Conservation (phyloP, 2,888 invertebrate species). For the Stenichneumon culpator region DNA sequence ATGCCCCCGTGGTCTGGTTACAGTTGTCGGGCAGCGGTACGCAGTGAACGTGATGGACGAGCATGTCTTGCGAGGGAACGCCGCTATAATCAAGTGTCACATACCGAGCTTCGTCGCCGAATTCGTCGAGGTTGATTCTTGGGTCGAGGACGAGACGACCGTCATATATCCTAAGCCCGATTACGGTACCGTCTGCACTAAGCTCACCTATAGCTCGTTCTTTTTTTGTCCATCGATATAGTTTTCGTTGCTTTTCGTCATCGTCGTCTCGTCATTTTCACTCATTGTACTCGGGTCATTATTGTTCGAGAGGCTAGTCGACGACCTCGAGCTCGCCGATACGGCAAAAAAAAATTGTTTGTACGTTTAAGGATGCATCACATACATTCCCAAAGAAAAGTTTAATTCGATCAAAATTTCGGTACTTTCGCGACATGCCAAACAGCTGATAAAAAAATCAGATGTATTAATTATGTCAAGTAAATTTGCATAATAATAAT, state of each 20-base stretch:
- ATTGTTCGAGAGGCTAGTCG: background rate
- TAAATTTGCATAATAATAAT: too few species aligned
- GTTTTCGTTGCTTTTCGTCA: slow-evolving; percentile 34
- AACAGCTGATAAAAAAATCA: too few species aligned
- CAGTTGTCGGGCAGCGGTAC: slow-evolving; percentile 96
- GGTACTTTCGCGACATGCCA: too few species aligned
- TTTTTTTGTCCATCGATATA: background rate
- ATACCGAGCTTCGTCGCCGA: slow-evolving; percentile 97
- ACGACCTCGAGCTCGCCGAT: too few species aligned
- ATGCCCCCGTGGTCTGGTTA: slow-evolving; percentile 85
- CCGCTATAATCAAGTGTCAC: slow-evolving; percentile 96
- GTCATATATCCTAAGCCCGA: slow-evolving; percentile 87
- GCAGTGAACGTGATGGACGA: slow-evolving; percentile 97
- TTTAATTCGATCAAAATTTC: too few species aligned
- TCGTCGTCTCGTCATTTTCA: slow-evolving; percentile 31
- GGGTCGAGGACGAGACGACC: slow-evolving; percentile 93
- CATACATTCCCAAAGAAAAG: too few species aligned
- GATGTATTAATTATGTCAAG: too few species aligned
- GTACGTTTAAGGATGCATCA: too few species aligned
- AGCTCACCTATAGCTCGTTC: slow-evolving; percentile 55
- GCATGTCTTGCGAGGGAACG: slow-evolving; percentile 95
- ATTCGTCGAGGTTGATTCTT: slow-evolving; percentile 94
- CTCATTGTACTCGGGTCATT: background rate
- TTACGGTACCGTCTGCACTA: slow-evolving; percentile 83
- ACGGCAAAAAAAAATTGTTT: too few species aligned